A percentile compares a stretch with the other conserved stretches of the same genome.
phyloP scores from a whole-genome alignment of 2,888 invertebrate species.

The Andricus quercusramuli region DNA sequence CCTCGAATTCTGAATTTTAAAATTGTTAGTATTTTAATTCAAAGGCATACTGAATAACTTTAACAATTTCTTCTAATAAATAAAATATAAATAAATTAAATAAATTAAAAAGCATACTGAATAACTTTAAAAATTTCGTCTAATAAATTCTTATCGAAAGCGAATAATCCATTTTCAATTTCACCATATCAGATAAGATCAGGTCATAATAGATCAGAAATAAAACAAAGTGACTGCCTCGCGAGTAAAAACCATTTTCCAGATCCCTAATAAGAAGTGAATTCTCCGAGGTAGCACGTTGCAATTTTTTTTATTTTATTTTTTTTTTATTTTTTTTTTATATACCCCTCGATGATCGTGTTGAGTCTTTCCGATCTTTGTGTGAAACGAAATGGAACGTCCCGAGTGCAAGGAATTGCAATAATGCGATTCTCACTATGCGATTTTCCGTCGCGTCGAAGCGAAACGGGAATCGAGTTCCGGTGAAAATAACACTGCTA shows the following conservation, averaged over 20 bases:
- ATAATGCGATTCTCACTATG: constrained; percentile 32
- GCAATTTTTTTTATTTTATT: constrained; percentile 27
- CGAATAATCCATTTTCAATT: neutral
- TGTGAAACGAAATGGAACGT: constrained; percentile 39
- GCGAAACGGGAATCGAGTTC: constrained; percentile 38
- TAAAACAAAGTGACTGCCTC: neutral
- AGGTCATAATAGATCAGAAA: neutral
- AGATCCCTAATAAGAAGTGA: constrained; percentile 5
- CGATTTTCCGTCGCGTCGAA: constrained; percentile 39
- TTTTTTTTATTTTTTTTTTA: neutral
- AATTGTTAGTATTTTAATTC: neutral
- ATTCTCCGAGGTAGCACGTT: constrained; percentile 15
- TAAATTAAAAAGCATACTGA: too few species aligned
- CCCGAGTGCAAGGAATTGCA: constrained; percentile 36
- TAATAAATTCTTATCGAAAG: too few species aligned
- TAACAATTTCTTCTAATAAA: too few species aligned
- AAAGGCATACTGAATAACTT: too few species aligned
- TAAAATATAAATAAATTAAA: too few species aligned
- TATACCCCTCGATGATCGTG: constrained; percentile 16
- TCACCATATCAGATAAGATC: neutral
- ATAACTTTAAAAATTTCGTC: too few species aligned
- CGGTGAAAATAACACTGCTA: constrained; percentile 31
- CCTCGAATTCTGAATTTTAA: neutral
- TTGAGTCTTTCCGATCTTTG: constrained; percentile 35
- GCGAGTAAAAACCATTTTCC: constrained; percentile 7